Evolutionary conservation across 2,888 invertebrate species (phyloP).

Genomic region (Anthophora plumipes): DNA sequence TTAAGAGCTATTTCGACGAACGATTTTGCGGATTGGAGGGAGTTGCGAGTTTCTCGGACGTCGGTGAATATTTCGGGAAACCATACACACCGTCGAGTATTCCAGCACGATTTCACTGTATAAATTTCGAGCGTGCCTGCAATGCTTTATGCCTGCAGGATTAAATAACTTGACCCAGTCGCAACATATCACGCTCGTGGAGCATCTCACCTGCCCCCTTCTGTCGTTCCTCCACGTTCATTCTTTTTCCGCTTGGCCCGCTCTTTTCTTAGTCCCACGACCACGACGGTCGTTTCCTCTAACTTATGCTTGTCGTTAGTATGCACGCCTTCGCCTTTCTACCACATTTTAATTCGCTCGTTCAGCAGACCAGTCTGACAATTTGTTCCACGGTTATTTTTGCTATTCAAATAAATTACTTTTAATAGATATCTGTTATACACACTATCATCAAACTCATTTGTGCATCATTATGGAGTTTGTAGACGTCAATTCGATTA

Average conservation of each 20-base stretch:
- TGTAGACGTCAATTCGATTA: too few species aligned
- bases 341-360: too few species aligned
- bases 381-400: too few species aligned
- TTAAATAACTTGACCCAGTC: constrained; percentile 84
- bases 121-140: constrained; percentile 79
- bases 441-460: too few species aligned
- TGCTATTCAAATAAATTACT: too few species aligned
- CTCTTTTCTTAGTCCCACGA: neutral
- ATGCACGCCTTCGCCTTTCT: too few species aligned
- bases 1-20: constrained; percentile 17
- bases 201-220: constrained; percentile 29
- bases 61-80: constrained; percentile 64
- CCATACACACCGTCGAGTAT: constrained; percentile 55
- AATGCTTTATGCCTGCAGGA: constrained; percentile 81
- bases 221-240: constrained; percentile 26
- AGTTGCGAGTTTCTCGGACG: constrained; percentile 43
- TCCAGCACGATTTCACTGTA: constrained; percentile 72
- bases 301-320: neutral
- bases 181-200: constrained; percentile 79
- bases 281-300: too few species aligned
- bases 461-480: too few species aligned
- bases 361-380: too few species aligned
- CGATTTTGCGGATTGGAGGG: constrained; percentile 37
- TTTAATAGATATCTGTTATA: too few species aligned
- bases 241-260: neutral